Evolutionary conservation across 53 echinoderm and acorn worm species (phyloP).

Genomic region (Echinometra lucunter): DNA sequence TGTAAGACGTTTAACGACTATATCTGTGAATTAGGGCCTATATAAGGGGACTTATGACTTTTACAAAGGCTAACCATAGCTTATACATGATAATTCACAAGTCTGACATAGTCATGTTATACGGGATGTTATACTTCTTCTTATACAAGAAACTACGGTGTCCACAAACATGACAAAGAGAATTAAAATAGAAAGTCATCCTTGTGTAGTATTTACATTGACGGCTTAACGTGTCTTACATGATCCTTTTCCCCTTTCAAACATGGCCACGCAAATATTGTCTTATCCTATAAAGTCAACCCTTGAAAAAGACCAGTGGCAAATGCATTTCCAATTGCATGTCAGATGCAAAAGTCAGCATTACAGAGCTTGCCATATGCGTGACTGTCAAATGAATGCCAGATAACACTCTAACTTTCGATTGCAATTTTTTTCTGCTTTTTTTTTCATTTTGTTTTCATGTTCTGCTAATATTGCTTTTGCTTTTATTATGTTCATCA

Average conservation of each 20-base stretch:
- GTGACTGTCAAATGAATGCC: background rate
- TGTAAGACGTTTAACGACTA: background rate
- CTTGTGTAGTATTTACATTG: slow-evolving; percentile 27
- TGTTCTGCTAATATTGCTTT: no score
- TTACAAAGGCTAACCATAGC: no score
- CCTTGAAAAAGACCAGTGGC: background rate
- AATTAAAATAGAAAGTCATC: slow-evolving; percentile 32
- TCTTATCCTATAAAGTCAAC: background rate
- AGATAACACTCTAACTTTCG: no score
- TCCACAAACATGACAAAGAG: background rate
- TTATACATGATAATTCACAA: no score
- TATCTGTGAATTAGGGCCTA: background rate
- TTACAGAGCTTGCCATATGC: no score
- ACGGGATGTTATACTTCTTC: no score
- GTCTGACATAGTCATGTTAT: no score
- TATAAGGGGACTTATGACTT: no score
- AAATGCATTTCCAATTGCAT: background rate
- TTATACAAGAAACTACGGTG: background rate
- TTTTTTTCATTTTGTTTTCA: no score
- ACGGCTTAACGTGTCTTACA: slow-evolving; percentile 19
- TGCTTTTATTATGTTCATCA: no score
- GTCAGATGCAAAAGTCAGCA: background rate
- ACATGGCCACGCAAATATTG: slow-evolving; percentile 15
- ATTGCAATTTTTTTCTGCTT: no score
- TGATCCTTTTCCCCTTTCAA: background rate